Evolutionary conservation across 2,113 vertebrate genomes (phyloP), one percentile per base, ranked within the genome.

Genomic region (Nerophis lumbriciformis): DNA sequence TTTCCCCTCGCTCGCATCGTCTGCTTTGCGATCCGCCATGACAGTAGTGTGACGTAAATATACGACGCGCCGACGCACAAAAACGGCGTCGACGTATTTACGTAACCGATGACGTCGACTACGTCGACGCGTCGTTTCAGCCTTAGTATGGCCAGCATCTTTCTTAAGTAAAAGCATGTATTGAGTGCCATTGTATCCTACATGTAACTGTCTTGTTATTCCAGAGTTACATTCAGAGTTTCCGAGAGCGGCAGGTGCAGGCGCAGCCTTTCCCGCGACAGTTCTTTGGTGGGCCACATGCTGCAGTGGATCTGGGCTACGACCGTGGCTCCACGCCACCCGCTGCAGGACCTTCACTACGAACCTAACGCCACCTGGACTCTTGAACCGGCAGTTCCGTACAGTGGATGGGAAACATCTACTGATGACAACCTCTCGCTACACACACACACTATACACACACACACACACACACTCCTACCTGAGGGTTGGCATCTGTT

Each of bases 201-300:
- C 12, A 36, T 4, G 11, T 6, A 50, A 50, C 19, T 53, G 5
- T 11, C 16, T 15, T 63, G 7, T 38, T 49, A 62, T 53, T 59
- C 4, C 86, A 99, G 97, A 99, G 97, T 76, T 99, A 99, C 88
- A 99, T 99, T 86, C 97, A 98, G 93, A 99, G 92, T 87, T 98
- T 98, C 85, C 91, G 97, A 68, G 97, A 98, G 8, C 90, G 95
- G 68, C 95, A 99, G 89, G 92, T 93, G 5, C 83, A 87, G 69
- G 80, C 68, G 28, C 83, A 82, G 0, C 94, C 91, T 8, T 91
- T 92, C 0, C 91, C 94, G 1, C 91, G 90, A 52, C 91, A 92
- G 62, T 90, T 94, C 80, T 85, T 93, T 0, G 78, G 92, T 37
- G 90, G 85, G 1, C 79, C 92, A 0, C 93, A 94, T 1, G 87